These are phyloP conservation scores for Mareca penelope DNA, from an alignment of 2,797 vertebrate species.

Conservation along the genomic window DNA sequence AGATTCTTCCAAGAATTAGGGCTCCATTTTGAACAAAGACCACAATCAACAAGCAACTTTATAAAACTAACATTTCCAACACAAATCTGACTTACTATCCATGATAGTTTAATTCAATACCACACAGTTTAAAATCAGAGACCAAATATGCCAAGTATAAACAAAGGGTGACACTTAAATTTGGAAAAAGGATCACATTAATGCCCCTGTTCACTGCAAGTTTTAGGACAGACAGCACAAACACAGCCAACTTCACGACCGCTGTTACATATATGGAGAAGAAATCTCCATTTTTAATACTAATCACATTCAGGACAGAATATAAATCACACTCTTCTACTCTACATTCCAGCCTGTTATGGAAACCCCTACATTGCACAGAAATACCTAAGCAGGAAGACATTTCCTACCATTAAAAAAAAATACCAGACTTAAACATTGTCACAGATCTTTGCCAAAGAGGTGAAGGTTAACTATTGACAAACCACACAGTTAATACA, in stretches of 20 bases:
- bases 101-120: neutral
- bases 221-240: neutral
- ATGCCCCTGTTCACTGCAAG: neutral
- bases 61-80: neutral
- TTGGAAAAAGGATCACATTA: neutral
- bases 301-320: neutral
- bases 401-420: neutral
- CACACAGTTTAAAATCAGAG: neutral
- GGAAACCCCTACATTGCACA: neutral
- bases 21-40: neutral
- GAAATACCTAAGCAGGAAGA: neutral
- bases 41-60: neutral
- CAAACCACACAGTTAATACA: neutral
- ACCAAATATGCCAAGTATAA: neutral
- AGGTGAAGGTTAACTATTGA: neutral
- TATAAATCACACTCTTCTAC: neutral
- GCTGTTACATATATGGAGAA: neutral
- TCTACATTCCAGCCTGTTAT: neutral
- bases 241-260: neutral
- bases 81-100: neutral
- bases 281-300: neutral
- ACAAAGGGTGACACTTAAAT: neutral
- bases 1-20: neutral
- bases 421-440: neutral
- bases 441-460: neutral